These are phyloP conservation scores for Nyctereutes procyonoides DNA, from an alignment of 2,113 vertebrate species.

Conservation along the genomic window DNA sequence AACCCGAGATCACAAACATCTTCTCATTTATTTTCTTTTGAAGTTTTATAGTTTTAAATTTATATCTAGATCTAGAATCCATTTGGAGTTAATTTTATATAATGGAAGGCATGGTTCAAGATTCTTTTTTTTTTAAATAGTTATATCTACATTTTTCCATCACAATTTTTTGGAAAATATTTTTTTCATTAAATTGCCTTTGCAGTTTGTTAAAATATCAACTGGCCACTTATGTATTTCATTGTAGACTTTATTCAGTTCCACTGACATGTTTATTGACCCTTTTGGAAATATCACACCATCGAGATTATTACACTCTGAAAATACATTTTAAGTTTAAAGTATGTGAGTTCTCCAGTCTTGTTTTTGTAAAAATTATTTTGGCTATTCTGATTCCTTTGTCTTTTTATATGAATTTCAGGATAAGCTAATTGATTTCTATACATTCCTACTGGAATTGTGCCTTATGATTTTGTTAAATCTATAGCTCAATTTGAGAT, in stretches of 20 bases:
- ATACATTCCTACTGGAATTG: neutral
- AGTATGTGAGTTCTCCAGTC: neutral
- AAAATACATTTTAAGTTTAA: no score
- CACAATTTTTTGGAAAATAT: neutral
- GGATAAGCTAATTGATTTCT: neutral
- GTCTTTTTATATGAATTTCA: neutral
- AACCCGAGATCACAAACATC: neutral
- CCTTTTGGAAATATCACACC: no score
- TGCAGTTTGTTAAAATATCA: neutral
- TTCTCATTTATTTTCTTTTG: neutral
- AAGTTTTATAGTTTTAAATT: neutral
- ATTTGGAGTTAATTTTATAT: neutral
- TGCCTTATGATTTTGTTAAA: neutral
- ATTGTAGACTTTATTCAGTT: no score
- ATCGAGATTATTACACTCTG: no score
- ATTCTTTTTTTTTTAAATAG: neutral
- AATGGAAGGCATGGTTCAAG: neutral
- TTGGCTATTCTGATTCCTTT: neutral
- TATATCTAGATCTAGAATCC: neutral
- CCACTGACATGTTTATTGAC: no score
- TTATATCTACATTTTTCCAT: neutral
- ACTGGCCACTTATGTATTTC: no score
- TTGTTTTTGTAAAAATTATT: neutral
- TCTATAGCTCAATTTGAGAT: neutral
- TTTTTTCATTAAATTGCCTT: neutral